Percentiles rank a stretch among this genome's conserved stretches.
phyloP scores from a whole-genome alignment of 2,888 invertebrate genomes.

The Melieria crassipennis region DNA sequence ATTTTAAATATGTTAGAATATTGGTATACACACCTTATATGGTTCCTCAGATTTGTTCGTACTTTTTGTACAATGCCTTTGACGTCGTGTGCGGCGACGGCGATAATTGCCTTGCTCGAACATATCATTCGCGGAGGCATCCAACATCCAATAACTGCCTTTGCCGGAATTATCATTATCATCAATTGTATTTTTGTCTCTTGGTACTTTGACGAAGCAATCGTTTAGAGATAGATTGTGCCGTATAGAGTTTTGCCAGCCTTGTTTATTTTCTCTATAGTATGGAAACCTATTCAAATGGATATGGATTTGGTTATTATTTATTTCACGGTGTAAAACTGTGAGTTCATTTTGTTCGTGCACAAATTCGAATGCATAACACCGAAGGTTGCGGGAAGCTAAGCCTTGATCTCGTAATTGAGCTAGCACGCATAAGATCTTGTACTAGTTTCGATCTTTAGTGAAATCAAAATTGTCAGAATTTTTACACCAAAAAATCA shows the following conservation, averaged over 20 bases:
- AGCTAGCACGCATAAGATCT: no score
- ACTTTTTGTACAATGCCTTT: slow-evolving; percentile 62
- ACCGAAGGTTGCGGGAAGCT: no score
- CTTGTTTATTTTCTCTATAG: slow-evolving; percentile 84
- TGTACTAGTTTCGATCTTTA: no score
- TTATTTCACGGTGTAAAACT: no score
- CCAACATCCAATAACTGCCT: slow-evolving; percentile 83
- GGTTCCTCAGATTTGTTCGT: slow-evolving; percentile 44
- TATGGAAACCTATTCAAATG: slow-evolving; percentile 74
- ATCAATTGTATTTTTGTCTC: slow-evolving; percentile 64
- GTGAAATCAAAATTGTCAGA: no score
- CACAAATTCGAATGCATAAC: no score
- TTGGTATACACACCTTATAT: slow-evolving; percentile 45
- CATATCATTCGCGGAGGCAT: slow-evolving; percentile 84
- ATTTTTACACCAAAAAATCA: no score
- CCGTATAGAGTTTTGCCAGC: slow-evolving; percentile 84
- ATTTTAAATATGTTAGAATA: no score
- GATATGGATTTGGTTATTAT: background rate
- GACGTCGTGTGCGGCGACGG: slow-evolving; percentile 73
- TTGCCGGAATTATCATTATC: slow-evolving; percentile 70
- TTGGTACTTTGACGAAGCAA: slow-evolving; percentile 80
- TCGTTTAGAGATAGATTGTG: slow-evolving; percentile 85
- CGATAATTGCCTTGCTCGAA: slow-evolving; percentile 90
- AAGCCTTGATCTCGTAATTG: no score
- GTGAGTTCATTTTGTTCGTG: no score